These are phyloP conservation scores for Trididemnum nubilum DNA, from an alignment of 23 tunicate genomes.

Conservation along the genomic window DNA sequence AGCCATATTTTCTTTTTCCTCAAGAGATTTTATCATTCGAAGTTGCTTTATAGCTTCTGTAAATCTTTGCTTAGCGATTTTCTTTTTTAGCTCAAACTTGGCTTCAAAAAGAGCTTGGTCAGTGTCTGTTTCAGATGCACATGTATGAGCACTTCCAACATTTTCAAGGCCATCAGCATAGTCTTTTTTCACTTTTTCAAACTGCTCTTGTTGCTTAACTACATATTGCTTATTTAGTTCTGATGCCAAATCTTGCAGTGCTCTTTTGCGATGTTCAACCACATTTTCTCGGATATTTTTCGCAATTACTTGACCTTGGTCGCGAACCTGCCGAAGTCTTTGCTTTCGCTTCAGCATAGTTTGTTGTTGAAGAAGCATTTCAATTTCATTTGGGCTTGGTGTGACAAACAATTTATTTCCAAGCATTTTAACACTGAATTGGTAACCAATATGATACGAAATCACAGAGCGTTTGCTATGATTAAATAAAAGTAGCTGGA, in stretches of 20 bases:
- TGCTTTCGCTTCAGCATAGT: slow-evolving; percentile 25
- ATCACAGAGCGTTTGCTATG: too few relatives aligned
- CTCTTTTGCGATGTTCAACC: slow-evolving; percentile 22
- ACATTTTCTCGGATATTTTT: slow-evolving; percentile 48
- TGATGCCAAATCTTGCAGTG: slow-evolving; percentile 44
- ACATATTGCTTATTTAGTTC: slow-evolving; percentile 46
- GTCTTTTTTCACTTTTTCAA: slow-evolving; percentile 36
- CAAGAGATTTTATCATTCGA: slow-evolving; percentile 10
- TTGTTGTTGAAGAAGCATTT: slow-evolving; percentile 3
- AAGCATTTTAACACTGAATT: neutral
- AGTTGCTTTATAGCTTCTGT: slow-evolving; percentile 45
- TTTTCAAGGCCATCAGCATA: slow-evolving; percentile 46
- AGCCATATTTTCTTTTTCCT: slow-evolving; percentile 42
- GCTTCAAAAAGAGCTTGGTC: slow-evolving; percentile 63
- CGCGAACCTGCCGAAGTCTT: slow-evolving; percentile 65
- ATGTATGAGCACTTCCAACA: slow-evolving; percentile 61
- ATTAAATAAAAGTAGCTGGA: too few relatives aligned
- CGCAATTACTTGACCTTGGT: slow-evolving; percentile 63
- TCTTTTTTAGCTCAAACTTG: slow-evolving; percentile 45
- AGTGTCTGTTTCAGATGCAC: slow-evolving; percentile 47
- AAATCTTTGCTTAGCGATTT: slow-evolving; percentile 44
- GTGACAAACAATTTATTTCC: slow-evolving; percentile 1
- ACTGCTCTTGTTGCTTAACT: slow-evolving; percentile 19
- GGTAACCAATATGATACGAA: too few relatives aligned
- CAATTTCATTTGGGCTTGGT: slow-evolving; percentile 36